phyloP scores from a whole-genome alignment of 2,888 invertebrate species.

The Ernsta delagoae region DNA sequence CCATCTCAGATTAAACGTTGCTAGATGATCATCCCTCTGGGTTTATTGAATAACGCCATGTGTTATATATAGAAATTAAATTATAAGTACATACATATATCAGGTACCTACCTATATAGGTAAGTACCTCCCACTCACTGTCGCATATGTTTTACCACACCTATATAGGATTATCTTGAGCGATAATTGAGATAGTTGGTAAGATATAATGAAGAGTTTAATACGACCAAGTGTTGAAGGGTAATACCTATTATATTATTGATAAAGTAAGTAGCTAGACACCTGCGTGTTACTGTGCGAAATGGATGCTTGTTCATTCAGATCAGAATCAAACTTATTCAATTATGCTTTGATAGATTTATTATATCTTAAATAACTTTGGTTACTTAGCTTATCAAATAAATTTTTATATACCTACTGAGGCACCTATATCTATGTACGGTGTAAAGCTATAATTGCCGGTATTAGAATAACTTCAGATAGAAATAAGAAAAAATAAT shows the following conservation, averaged over 20 bases:
- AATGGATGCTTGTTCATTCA: no score
- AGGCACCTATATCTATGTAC: no score
- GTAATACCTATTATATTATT: not conserved
- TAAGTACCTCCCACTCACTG: not conserved
- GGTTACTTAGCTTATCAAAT: no score
- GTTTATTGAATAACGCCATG: slow-evolving; percentile 14
- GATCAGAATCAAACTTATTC: no score
- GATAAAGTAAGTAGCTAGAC: not conserved
- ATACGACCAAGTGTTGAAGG: slow-evolving; percentile 16
- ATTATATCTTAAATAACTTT: no score
- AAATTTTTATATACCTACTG: no score
- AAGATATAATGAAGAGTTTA: slow-evolving; percentile 16
- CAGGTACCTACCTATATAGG: no score
- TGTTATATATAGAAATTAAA: not conserved
- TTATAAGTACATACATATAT: not conserved
- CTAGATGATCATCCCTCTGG: slow-evolving; percentile 14
- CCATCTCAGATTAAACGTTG: slow-evolving; percentile 13
- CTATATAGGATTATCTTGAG: slow-evolving; percentile 12
- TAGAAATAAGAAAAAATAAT: no score
- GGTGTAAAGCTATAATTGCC: no score
- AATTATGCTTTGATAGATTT: no score
- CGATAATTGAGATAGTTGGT: slow-evolving; percentile 7
- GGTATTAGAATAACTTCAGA: no score
- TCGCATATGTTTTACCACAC: not conserved
- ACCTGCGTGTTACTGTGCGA: no score